Percentiles rank a stretch among this genome's conserved stretches.
These are phyloP conservation scores for Anthopleura sola DNA, from an alignment of 64 coral and sea anemone species.

Conservation along the genomic window DNA sequence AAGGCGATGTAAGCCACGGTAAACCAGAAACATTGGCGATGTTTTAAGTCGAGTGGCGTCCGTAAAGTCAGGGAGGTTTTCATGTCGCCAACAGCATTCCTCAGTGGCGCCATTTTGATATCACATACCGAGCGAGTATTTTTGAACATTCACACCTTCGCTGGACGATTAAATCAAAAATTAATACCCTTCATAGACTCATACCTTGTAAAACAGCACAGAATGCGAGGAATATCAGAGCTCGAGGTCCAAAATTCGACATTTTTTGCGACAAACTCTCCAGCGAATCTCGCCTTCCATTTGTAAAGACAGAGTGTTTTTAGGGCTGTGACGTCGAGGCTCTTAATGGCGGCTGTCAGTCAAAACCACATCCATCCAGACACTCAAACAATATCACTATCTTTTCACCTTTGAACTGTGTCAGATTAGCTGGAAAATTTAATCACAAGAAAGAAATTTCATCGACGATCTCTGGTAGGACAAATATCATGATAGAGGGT, in stretches of 20 bases:
- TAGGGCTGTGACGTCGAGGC: neutral
- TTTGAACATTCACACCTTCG: conserved; percentile 28
- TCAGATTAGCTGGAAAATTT: conserved; percentile 5
- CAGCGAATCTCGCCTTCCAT: conserved; percentile 4
- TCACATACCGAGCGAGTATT: conserved; percentile 9
- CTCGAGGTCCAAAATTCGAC: neutral
- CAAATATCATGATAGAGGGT: neutral
- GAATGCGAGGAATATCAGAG: conserved; percentile 1
- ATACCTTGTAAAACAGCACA: conserved; percentile 25
- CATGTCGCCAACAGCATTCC: conserved; percentile 34
- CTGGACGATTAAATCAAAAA: conserved; percentile 32
- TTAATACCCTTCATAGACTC: conserved; percentile 7
- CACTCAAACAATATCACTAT: neutral
- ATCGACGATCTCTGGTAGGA: neutral
- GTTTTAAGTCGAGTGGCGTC: neutral
- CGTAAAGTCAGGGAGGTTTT: conserved; percentile 16
- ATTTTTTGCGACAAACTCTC: neutral
- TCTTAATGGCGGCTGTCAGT: neutral
- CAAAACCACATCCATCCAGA: conserved; percentile 1
- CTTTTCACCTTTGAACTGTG: conserved; percentile 4
- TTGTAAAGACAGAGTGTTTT: conserved; percentile 10
- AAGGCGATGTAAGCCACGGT: neutral
- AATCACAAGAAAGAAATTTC: neutral
- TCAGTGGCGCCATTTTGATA: conserved; percentile 29
- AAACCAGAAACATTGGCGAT: conserved; percentile 15